phyloP scores from a whole-genome alignment of 2,113 vertebrate species.

The Carettochelys insculpta region DNA sequence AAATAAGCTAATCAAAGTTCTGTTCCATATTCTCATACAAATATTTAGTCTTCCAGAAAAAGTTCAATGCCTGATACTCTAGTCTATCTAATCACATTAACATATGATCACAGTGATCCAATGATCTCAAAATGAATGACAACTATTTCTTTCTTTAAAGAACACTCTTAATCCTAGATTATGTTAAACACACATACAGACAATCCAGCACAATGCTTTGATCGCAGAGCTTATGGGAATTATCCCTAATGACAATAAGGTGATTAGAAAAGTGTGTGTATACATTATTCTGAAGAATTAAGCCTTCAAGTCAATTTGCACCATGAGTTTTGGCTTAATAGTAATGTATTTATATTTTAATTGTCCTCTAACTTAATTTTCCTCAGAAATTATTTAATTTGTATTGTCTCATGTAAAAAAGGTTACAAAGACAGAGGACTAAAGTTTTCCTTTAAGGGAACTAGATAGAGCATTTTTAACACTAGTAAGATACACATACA shows the following conservation, averaged over 20 bases:
- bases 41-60: background rate
- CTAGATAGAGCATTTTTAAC: background rate
- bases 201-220: constrained; percentile 47
- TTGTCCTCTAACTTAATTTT: background rate
- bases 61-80: background rate
- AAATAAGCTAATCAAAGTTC: background rate
- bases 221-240: constrained; percentile 37
- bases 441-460: background rate
- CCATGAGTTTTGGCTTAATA: background rate
- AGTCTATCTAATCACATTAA: background rate
- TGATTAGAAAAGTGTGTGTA: constrained; percentile 48
- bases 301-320: background rate
- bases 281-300: constrained; percentile 21
- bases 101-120: constrained; percentile 10
- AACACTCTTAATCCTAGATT: constrained; percentile 21
- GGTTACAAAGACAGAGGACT: background rate
- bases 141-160: constrained; percentile 33
- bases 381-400: background rate
- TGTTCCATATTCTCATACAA: background rate
- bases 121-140: constrained; percentile 28
- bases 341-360: background rate
- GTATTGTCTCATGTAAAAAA: background rate
- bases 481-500: background rate
- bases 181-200: constrained; percentile 7
- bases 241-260: constrained; percentile 52